Evolutionary conservation across 2,888 invertebrate genomes (phyloP).

Genomic region (Ochropleura plecta): DNA sequence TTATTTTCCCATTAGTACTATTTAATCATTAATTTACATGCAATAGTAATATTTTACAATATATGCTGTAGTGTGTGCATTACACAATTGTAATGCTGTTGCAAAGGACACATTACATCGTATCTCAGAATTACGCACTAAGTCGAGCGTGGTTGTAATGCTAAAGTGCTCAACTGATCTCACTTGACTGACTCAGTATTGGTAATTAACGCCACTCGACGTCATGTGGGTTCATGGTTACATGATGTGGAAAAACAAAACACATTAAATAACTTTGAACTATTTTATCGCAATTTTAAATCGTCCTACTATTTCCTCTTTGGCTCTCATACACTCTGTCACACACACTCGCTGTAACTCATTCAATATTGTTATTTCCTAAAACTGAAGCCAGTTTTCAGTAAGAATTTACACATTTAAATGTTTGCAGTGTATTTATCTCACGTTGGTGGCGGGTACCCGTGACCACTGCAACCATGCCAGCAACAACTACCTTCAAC

Average conservation of each 20-base stretch:
- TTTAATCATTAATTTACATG: neutral
- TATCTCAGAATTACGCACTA: neutral
- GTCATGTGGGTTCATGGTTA: neutral
- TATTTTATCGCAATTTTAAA: no score
- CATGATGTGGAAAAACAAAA: no score
- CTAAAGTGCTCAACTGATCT: neutral
- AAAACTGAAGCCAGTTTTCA: neutral
- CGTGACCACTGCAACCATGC: neutral
- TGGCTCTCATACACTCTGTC: no score
- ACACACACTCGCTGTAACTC: no score
- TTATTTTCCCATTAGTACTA: neutral
- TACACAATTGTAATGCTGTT: neutral
- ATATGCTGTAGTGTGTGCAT: neutral
- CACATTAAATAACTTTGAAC: no score
- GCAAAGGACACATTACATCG: slow-evolving; percentile 7
- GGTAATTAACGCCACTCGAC: neutral
- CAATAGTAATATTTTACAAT: neutral
- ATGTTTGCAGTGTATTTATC: slow-evolving; percentile 23
- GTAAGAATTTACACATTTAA: neutral
- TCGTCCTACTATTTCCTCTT: no score
- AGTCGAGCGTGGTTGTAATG: neutral
- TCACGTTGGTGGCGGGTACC: slow-evolving; percentile 18
- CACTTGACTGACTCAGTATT: neutral
- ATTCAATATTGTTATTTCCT: no score
- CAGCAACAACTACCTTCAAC: neutral